These are phyloP conservation scores for Artemia sp. DNA, from an alignment of 2,888 invertebrate genomes.

Conservation along the genomic window DNA sequence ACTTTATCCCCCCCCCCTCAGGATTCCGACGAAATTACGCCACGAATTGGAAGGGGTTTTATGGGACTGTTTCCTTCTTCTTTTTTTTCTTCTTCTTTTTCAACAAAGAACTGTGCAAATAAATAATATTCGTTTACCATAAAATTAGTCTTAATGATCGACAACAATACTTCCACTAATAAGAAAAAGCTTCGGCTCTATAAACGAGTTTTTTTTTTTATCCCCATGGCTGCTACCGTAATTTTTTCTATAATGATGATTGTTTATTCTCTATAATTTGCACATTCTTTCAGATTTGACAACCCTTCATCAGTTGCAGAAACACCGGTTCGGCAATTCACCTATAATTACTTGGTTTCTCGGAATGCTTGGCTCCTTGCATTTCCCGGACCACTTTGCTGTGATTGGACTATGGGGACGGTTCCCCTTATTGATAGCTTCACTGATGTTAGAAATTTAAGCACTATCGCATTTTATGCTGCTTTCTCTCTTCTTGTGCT, in stretches of 20 bases:
- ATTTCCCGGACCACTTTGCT: conserved; percentile 68
- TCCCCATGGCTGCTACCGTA: conserved; percentile 1
- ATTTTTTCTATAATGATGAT: neutral
- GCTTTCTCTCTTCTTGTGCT: conserved; percentile 31
- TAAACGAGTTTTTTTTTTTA: neutral
- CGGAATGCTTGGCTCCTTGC: conserved; percentile 78
- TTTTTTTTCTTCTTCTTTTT: too few species aligned
- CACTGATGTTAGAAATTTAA: conserved; percentile 59
- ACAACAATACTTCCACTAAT: conserved; percentile 13
- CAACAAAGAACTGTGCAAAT: too few species aligned
- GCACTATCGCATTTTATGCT: conserved; percentile 50
- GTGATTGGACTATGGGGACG: conserved; percentile 98
- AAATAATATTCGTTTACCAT: too few species aligned
- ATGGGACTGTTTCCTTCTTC: too few species aligned
- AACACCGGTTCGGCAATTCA: conserved; percentile 66
- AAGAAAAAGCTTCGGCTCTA: neutral
- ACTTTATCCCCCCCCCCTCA: too few species aligned
- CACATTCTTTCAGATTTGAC: conserved; percentile 50
- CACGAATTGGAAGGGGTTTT: too few species aligned
- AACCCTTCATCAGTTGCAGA: conserved; percentile 84
- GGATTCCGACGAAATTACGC: too few species aligned
- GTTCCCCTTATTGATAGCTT: conserved; percentile 66
- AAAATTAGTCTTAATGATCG: neutral
- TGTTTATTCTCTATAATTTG: conserved; percentile 9
- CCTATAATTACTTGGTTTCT: conserved; percentile 78